Base-by-base conservation (phyloP, 92 coral and sea anemone genomes). In the Porites cylindrica region DNA sequence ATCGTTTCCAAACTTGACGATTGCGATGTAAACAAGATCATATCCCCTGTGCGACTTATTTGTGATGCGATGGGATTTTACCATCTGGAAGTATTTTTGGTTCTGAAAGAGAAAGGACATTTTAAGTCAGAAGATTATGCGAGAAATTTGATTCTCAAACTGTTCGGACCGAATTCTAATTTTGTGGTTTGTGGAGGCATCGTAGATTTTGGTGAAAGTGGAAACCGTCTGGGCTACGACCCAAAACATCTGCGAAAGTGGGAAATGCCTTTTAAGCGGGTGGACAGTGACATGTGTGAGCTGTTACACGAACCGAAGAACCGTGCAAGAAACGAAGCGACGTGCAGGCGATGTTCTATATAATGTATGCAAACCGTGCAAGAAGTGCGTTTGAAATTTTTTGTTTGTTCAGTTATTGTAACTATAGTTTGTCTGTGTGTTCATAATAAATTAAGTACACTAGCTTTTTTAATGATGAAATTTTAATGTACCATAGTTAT, bases 201-300 rank as follows among this genome's bases (percentile, higher is more conserved):
- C 52, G 0, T 14, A 12, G 52, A 47, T 12, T 61, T 9, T 6
- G 66, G 1, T 14, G 66, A 61, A 61, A 18, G 16, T 19, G 60
- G 60, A 54, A 54, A 54, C 10, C 60, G 3, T 54, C 13, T 54
- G 60, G 60, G 60, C 60, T 54, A 61, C 21, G 16, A 38, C 51
- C 75, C 17, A 43, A 32, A 29, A 26, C 6, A 38, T 16, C 51
- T 70, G 12, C 75, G 75, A 70, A 70, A 70, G 38, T 70, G 53
- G 75, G 75, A 70, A 70, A 38, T 38, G 54, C 75, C 75, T 29
- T 70, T 70, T n/a, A 70, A 70, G 75, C 75, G 54, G 0, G 75
- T 70, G 19, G 54, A 26, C 75, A 70, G 75, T 70, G 75, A 32
- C 14, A 70, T 10, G 10, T 70, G 75, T 29, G 75, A 70, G 52